Base-by-base conservation (phyloP, 2,888 invertebrate genomes). In the Schrankia costaestrigalis region DNA sequence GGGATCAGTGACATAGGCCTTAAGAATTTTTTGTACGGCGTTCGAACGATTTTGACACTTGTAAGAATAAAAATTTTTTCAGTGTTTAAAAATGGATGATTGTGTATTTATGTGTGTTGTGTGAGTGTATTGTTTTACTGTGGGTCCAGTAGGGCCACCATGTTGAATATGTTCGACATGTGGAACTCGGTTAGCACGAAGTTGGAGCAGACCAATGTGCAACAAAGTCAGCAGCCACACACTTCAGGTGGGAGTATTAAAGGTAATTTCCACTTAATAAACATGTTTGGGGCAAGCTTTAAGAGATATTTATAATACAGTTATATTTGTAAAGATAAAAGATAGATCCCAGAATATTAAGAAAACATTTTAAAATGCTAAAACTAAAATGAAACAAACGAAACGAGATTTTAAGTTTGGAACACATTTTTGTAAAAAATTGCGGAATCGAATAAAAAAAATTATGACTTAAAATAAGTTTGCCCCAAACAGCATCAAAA, bases 241-340 rank as follows among this genome's bases (percentile, higher is more conserved):
- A 93, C 93, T 37, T 93, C 93, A 76, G 93, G 93, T 83, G 93
- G 93, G 87, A 93, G 93, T 77, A 93, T 94, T 85, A 94, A 94
- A 94, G 93, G 93, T 93, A 93, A 89, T 78, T 79, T 74, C 72
- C 63, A 65, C 60, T 68, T 75, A 71, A 71, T 69, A 68, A 68
- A 68, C 52, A 49, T 42, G 60, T 46, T 56, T 56, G 56, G 55
- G 56, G 56, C 55, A 56, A 54, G 46, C 56, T 56, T 56, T 36
- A 18, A 4, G 7, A n/a, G n/a, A n/a, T n/a, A 27, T 2, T 2
- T 17, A 27, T 14, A 18, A 11, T 11, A 11, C 11, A 9, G 3
- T n/a, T 9, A 26, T 14, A 13, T 26, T 11, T 9, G n/a, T 7
- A 12, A 24, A 11, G 11, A 12, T n/a, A 9, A 4, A 24, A 6